phyloP scores from a whole-genome alignment of 2,888 invertebrate species.

The Agonopterix subpropinquella region DNA sequence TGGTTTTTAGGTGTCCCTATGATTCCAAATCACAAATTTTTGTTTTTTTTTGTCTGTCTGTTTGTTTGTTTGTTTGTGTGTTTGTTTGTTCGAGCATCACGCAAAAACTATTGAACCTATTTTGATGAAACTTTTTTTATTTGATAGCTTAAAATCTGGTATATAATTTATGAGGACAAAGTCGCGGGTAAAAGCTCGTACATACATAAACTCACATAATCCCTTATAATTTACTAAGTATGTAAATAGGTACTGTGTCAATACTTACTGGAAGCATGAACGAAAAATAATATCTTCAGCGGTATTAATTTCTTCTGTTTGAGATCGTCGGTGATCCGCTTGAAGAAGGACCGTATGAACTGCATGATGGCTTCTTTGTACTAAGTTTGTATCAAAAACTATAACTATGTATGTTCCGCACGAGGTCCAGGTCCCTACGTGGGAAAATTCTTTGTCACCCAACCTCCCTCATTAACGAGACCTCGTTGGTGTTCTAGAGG shows the following conservation, averaged over 20 bases:
- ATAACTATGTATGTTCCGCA: conserved; percentile 1
- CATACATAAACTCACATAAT: no score
- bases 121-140: no score
- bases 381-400: conserved; percentile 10
- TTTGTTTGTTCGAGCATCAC: no score
- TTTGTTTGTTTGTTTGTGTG: no score
- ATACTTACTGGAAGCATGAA: conserved; percentile 85
- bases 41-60: no score
- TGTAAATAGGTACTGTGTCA: not conserved
- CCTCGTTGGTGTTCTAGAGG: conserved; percentile 39
- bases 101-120: no score
- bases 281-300: conserved; percentile 84
- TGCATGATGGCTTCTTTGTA: conserved; percentile 60
- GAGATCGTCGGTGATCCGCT: conserved; percentile 81
- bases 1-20: no score
- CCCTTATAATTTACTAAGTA: not conserved
- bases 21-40: no score
- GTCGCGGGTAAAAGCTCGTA: no score
- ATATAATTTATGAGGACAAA: no score
- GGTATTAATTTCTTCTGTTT: conserved; percentile 83
- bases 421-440: conserved; percentile 28
- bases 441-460: conserved; percentile 47
- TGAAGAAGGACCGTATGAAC: conserved; percentile 78
- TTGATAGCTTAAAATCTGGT: no score
- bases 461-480: conserved; percentile 38